phyloP scores from a whole-genome alignment of 2,113 vertebrate species.

The Chloroceryle aenea region DNA sequence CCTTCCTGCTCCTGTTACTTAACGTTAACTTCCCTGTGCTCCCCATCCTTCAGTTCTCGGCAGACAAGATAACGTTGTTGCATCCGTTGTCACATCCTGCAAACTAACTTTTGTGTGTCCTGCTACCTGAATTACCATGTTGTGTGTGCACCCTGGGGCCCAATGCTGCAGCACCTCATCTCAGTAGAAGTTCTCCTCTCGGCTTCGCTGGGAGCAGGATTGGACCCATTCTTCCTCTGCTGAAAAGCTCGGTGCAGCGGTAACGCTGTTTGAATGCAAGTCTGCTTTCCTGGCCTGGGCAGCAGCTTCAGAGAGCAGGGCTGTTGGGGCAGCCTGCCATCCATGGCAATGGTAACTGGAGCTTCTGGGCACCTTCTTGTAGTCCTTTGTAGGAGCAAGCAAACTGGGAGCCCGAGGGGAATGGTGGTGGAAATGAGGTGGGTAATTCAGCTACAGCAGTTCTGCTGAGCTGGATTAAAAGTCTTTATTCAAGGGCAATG shows the following conservation, averaged over 20 bases:
- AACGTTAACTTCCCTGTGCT: constrained; percentile 63
- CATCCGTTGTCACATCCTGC: constrained; percentile 50
- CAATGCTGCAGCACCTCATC: not conserved
- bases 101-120: constrained; percentile 70
- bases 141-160: not conserved
- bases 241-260: not conserved
- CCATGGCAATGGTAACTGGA: not conserved
- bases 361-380: not conserved
- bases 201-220: constrained; percentile 6
- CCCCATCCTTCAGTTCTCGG: not conserved
- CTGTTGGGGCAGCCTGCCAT: not conserved
- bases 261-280: constrained; percentile 57
- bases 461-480: not conserved
- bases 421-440: not conserved
- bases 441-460: not conserved
- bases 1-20: constrained; percentile 57
- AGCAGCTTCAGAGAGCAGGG: not conserved
- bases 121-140: constrained; percentile 3
- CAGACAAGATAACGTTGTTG: constrained; percentile 44
- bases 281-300: not conserved
- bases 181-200: constrained; percentile 12
- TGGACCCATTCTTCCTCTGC: not conserved
- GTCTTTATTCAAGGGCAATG: not conserved
- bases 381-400: not conserved
- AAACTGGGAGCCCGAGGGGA: not conserved